Percentiles rank a stretch among this genome's conserved stretches.
Evolutionary conservation across 2,113 vertebrate species (phyloP).

Genomic region (Myxocyprinus asiaticus): DNA sequence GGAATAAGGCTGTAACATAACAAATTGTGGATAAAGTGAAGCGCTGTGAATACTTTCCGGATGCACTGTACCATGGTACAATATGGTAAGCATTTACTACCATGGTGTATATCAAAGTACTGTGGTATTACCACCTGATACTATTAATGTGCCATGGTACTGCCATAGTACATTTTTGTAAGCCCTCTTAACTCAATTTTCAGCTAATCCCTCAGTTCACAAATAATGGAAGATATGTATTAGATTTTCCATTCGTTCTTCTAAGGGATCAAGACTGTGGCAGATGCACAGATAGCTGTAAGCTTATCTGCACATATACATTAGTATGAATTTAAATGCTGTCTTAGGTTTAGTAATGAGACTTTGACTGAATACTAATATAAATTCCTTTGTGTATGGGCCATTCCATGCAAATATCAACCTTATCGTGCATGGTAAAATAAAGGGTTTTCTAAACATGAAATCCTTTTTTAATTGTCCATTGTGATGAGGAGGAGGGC

Average conservation of each 20-base stretch:
- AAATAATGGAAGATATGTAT: not conserved
- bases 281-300: not conserved
- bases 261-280: not conserved
- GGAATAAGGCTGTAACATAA: no score
- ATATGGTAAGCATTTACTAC: no score
- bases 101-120: no score
- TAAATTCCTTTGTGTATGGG: not conserved
- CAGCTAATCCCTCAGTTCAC: no score
- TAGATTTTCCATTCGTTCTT: not conserved
- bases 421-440: not conserved
- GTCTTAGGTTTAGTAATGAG: slow-evolving; percentile 56
- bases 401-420: not conserved
- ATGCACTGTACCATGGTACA: no score
- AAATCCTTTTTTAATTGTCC: not conserved
- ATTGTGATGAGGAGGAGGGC: no score
- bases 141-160: not conserved
- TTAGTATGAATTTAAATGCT: slow-evolving; percentile 37
- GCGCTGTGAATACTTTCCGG: no score
- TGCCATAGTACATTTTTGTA: not conserved
- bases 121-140: not conserved
- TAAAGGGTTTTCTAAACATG: not conserved
- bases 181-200: no score
- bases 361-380: slow-evolving; percentile 60
- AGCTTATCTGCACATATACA: not conserved
- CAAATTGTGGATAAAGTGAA: no score